A percentile compares a stretch with the other conserved stretches of the same genome.
phyloP scores from a whole-genome alignment of 2,113 vertebrate genomes.

The Triplophysa dalaica region DNA sequence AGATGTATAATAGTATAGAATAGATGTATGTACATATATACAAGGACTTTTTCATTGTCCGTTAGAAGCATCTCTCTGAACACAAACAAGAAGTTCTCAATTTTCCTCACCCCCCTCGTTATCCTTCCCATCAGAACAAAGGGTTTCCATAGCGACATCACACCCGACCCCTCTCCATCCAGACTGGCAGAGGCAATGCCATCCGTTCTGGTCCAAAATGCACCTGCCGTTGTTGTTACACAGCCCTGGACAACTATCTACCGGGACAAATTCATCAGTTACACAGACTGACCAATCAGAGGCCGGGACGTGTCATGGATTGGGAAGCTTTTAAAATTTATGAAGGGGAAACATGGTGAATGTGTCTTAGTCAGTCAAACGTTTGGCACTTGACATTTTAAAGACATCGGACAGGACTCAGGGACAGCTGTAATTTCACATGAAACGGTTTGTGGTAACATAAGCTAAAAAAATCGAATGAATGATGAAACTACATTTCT shows the following conservation, averaged over 20 bases:
- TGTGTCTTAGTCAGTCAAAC: conserved; percentile 27
- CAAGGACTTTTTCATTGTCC: too few species aligned
- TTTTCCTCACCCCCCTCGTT: conserved; percentile 91
- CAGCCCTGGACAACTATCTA: conserved; percentile 96
- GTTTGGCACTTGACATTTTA: conserved; percentile 58
- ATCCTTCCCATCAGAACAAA: conserved; percentile 96
- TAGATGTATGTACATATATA: too few species aligned
- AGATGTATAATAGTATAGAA: background rate
- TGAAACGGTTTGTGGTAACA: conserved; percentile 66
- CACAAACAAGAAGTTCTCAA: background rate
- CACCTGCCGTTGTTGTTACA: conserved; percentile 98
- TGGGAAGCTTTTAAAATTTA: conserved; percentile 44
- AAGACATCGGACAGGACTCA: conserved; percentile 88
- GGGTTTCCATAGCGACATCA: conserved; percentile 95
- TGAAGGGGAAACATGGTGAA: conserved; percentile 35
- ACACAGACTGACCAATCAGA: conserved; percentile 50
- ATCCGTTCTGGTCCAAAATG: conserved; percentile 94
- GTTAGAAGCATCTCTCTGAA: background rate
- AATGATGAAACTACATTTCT: too few species aligned
- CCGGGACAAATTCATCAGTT: conserved; percentile 69
- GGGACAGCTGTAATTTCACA: conserved; percentile 92
- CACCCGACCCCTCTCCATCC: conserved; percentile 98
- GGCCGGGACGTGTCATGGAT: conserved; percentile 53
- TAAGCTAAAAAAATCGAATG: too few species aligned
- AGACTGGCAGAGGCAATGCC: conserved; percentile 97